These are phyloP conservation scores for Sinella curviseta DNA, from an alignment of 1,140 invertebrate genomes.

Conservation along the genomic window DNA sequence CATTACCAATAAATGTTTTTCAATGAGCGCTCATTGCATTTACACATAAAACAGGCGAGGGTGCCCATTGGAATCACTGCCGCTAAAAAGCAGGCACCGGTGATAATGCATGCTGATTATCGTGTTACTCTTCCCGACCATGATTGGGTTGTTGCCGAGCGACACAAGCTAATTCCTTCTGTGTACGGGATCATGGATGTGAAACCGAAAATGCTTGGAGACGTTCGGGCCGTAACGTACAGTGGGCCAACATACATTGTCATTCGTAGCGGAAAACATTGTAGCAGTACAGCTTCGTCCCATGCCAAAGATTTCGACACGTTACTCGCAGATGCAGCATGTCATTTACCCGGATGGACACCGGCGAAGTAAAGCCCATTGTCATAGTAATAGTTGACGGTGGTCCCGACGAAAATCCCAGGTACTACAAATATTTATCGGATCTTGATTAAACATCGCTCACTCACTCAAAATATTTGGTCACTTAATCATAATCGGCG, in stretches of 20 bases:
- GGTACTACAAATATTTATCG: too few relatives aligned
- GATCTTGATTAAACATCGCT: slow-evolving; percentile 31
- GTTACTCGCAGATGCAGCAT: slow-evolving; percentile 49
- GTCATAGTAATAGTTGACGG: slow-evolving; percentile 53
- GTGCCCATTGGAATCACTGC: slow-evolving; percentile 56
- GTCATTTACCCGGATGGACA: slow-evolving; percentile 42
- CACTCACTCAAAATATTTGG: not conserved
- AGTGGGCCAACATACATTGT: slow-evolving; percentile 56
- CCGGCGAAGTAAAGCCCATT: slow-evolving; percentile 52
- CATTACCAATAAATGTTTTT: not conserved
- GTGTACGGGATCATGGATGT: not conserved
- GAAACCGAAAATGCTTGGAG: not conserved
- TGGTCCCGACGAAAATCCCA: slow-evolving; percentile 56
- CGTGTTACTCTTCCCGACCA: slow-evolving; percentile 55
- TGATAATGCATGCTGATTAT: slow-evolving; percentile 56
- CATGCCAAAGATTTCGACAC: slow-evolving; percentile 53
- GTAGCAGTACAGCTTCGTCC: slow-evolving; percentile 51
- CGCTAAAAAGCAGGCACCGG: slow-evolving; percentile 54
- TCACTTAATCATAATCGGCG: not conserved
- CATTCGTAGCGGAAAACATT: slow-evolving; percentile 53
- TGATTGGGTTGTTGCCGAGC: slow-evolving; percentile 55
- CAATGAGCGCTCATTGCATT: not conserved
- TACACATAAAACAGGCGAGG: slow-evolving; percentile 51
- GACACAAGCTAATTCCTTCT: slow-evolving; percentile 54
- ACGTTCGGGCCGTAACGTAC: slow-evolving; percentile 42